Conservation (phyloP, 2,888 invertebrate genomes). For the Stenodema calcarata region DNA sequence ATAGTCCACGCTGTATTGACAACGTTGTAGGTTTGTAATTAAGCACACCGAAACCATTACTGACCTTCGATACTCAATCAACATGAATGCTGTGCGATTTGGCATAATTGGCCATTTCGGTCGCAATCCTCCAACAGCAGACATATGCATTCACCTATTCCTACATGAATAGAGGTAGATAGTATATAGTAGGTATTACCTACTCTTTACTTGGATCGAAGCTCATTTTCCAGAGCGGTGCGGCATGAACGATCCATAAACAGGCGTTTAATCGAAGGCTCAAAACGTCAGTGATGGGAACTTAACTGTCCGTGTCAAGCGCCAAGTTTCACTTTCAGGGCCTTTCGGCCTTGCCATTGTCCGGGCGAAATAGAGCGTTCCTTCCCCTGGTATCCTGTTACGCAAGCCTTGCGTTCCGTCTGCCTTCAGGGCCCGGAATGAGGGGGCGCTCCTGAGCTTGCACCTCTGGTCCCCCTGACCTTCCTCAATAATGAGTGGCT, state of each 20-base stretch:
- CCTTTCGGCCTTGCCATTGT: constrained; percentile 25
- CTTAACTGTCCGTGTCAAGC: neutral
- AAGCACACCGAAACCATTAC: no score
- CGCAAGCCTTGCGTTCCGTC: neutral
- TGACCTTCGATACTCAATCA: no score
- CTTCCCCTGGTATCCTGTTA: neutral
- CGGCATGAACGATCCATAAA: neutral
- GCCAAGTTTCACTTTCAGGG: constrained; percentile 9
- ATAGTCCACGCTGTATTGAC: no score
- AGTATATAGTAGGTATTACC: no score
- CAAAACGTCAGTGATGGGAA: neutral
- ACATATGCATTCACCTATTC: no score
- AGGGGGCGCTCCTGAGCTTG: neutral
- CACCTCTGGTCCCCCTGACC: neutral
- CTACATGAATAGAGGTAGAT: no score
- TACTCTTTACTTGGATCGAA: no score
- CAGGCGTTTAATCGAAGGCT: constrained; percentile 5
- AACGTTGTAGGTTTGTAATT: no score
- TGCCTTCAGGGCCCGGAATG: neutral
- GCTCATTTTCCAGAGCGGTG: no score
- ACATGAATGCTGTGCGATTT: no score
- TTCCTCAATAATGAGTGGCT: neutral
- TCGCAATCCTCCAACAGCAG: no score
- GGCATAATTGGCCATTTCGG: no score
- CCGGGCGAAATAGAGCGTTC: constrained; percentile 26